These are phyloP conservation scores for Pipistrellus pygmaeus DNA, from an alignment of 2,797 vertebrate genomes.

Conservation along the genomic window DNA sequence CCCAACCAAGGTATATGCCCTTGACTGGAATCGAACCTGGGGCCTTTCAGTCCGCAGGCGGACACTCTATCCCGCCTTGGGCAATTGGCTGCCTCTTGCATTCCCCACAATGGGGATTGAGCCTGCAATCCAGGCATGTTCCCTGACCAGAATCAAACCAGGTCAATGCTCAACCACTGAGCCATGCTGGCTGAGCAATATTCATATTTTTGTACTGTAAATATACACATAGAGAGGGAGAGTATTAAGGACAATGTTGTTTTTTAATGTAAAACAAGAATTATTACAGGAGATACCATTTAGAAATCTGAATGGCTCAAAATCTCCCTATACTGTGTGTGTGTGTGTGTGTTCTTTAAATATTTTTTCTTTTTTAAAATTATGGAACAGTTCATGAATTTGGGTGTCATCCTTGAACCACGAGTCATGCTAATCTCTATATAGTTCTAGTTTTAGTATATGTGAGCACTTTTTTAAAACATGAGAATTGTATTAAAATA, in stretches of 20 bases:
- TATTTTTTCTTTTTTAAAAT: neutral
- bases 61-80: too few species aligned
- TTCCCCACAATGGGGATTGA: too few species aligned
- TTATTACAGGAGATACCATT: neutral
- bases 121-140: too few species aligned
- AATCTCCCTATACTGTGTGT: neutral
- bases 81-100: too few species aligned
- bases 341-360: neutral
- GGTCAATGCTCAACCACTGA: too few species aligned
- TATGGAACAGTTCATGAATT: neutral
- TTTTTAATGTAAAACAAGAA: slow-evolving; percentile 42
- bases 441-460: neutral
- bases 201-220: slow-evolving; percentile 16
- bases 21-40: too few species aligned
- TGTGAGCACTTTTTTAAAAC: neutral
- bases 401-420: neutral
- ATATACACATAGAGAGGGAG: neutral
- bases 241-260: neutral
- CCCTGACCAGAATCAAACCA: too few species aligned
- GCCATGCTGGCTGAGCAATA: too few species aligned
- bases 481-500: neutral
- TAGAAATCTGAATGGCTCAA: neutral
- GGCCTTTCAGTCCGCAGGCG: too few species aligned
- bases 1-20: too few species aligned
- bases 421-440: neutral